These are phyloP conservation scores for Eudasyphora cyanicolor DNA, from an alignment of 2,888 invertebrate genomes.

Conservation along the genomic window DNA sequence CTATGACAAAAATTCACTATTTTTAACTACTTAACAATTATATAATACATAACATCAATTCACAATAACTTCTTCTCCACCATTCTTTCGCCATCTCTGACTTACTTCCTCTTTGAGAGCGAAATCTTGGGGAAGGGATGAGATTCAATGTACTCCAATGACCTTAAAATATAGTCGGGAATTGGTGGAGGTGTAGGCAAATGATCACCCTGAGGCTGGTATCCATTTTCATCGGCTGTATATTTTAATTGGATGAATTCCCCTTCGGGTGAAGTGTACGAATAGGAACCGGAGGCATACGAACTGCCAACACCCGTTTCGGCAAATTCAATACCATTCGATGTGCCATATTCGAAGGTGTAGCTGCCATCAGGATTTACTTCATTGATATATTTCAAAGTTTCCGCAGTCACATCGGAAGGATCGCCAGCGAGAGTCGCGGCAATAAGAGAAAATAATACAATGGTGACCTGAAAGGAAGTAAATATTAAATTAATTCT, in stretches of 20 bases:
- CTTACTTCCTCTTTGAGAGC: conserved; percentile 55
- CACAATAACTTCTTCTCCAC: too few relatives aligned
- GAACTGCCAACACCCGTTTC: conserved; percentile 82
- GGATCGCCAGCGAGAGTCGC: conserved; percentile 64
- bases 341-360: conserved; percentile 81
- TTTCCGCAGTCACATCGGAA: conserved; percentile 70
- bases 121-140: conserved; percentile 73
- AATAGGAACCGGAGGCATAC: conserved; percentile 75
- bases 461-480: conserved; percentile 13
- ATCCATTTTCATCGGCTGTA: conserved; percentile 77
- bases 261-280: conserved; percentile 76
- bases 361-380: conserved; percentile 79
- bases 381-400: conserved; percentile 69
- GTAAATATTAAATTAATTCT: background rate
- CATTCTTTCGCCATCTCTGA: background rate
- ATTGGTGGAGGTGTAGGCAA: conserved; percentile 79
- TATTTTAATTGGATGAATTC: conserved; percentile 72
- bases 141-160: conserved; percentile 73
- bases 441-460: conserved; percentile 25
- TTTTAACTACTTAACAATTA: conserved; percentile 39
- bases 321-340: conserved; percentile 82
- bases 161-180: conserved; percentile 74
- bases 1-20: conserved; percentile 17
- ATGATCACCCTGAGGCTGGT: conserved; percentile 76
- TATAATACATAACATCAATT: too few relatives aligned